Base-by-base conservation (phyloP, 2,113 vertebrate genomes). In the Carassius gibelio region DNA sequence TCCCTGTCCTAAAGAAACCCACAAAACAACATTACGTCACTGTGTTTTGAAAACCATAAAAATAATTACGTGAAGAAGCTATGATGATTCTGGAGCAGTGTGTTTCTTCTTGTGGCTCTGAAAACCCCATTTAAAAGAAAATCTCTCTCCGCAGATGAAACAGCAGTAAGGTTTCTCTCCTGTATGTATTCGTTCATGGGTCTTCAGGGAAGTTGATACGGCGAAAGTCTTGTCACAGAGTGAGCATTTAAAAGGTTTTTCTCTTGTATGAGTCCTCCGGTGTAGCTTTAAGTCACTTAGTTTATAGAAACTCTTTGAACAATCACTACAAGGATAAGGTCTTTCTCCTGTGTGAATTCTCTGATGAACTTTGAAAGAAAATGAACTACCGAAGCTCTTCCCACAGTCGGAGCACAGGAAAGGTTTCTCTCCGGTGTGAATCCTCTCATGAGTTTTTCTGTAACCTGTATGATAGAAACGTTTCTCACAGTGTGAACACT, bases 251-350 rank as follows among this genome's bases (percentile, higher is more conserved):
- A 4, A 15, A 52, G 50, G 50, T 52, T 52, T 52, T 52, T 52
- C 50, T 52, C 50, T 4, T 52, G 50, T 52, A 52, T 52, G 87
- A 6, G 36, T 83, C 8, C 75, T 75, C 19, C 86, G 62, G 59
- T 86, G 87, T n/a, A 15, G 55, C 21, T 78, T n/a, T 64, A 83
- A 45, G 45, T 23, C 10, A 74, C n/a, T 23, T 42, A 4, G 14
- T 13, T 21, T 74, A 4, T 23, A 19, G 19, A 88, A 88, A 26
- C 81, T 48, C 50, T 81, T 86, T 55, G 38, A 36, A n/a, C 87
- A 88, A 30, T 84, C 75, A 4, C 50, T 74, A 59, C 87, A 88
- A 34, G 42, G 82, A 82, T 69, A 88, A 0, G 87, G 81, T 80
- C 55, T 72, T 59, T 74, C 11, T 45, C 62, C 85, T 0, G 72